Percentiles rank a stretch among this genome's conserved stretches.
phyloP scores from a whole-genome alignment of 2,797 vertebrate genomes.

The Acanthornis magna region DNA sequence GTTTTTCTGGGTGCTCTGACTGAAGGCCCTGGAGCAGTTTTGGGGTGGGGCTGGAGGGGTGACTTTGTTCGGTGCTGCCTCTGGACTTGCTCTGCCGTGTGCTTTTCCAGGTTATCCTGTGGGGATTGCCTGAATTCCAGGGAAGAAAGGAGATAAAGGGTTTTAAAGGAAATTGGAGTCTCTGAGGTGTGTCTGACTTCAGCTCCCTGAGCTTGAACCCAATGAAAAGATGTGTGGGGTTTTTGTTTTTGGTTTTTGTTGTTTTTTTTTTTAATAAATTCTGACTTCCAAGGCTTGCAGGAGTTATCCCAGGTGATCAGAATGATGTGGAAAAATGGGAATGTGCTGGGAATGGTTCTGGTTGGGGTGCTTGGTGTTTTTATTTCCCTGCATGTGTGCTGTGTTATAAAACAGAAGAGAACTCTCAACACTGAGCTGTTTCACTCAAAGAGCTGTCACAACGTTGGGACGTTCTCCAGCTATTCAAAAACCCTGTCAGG shows the following conservation, averaged over 20 bases:
- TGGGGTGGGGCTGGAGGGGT: too few species aligned
- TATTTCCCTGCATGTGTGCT: rapidly evolving
- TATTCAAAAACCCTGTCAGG: background rate
- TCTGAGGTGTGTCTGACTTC: background rate
- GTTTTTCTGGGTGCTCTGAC: too few species aligned
- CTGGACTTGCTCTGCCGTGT: too few species aligned
- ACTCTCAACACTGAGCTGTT: background rate
- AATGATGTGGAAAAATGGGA: background rate
- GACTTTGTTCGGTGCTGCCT: too few species aligned
- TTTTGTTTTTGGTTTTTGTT: background rate
- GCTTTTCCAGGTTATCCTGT: too few species aligned
- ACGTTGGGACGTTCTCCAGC: background rate
- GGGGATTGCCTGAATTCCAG: too few species aligned
- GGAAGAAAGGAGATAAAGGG: background rate
- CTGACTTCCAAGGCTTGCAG: background rate
- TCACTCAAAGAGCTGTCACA: background rate
- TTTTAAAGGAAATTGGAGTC: rapidly evolving
- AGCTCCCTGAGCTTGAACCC: rapidly evolving
- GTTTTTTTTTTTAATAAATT: background rate
- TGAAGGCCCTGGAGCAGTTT: too few species aligned
- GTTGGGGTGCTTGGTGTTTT: too few species aligned
- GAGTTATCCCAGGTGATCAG: background rate
- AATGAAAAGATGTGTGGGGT: rapidly evolving
- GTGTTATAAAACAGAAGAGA: background rate
- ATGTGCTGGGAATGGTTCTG: background rate